Evolutionary conservation across 2,888 invertebrate genomes (phyloP).

Genomic region (Agapetus fuscipes): DNA sequence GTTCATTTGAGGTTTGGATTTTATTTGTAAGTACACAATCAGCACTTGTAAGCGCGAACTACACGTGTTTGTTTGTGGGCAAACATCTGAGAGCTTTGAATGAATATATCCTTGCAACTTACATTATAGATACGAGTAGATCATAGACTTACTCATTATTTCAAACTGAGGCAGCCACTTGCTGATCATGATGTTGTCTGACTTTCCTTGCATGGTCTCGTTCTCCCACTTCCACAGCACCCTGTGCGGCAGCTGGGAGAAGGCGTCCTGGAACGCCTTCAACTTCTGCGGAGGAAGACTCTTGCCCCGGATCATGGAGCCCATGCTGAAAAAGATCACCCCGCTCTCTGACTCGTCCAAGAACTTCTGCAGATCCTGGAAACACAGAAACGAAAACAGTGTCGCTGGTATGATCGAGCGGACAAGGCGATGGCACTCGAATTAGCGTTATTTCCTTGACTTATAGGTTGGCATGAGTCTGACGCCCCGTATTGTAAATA

Average conservation of each 20-base stretch:
- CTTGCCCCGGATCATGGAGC: conserved; percentile 56
- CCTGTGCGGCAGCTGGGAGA: conserved; percentile 46
- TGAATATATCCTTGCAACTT: not conserved
- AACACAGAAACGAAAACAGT: conserved; percentile 20
- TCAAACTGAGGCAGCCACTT: conserved; percentile 68
- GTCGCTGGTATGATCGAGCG: too few relatives aligned
- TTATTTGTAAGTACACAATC: too few relatives aligned
- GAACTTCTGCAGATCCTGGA: conserved; percentile 46
- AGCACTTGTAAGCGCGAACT: too few relatives aligned
- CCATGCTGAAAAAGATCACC: conserved; percentile 61
- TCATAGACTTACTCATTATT: conserved; percentile 56
- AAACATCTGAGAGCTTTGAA: too few relatives aligned
- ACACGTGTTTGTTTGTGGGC: too few relatives aligned
- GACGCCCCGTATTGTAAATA: too few relatives aligned
- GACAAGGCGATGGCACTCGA: too few relatives aligned
- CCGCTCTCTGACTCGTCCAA: conserved; percentile 52
- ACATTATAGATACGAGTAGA: too few relatives aligned
- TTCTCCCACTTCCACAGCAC: conserved; percentile 67
- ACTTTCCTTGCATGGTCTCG: conserved; percentile 46
- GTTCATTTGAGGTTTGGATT: too few relatives aligned
- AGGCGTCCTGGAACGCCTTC: conserved; percentile 46
- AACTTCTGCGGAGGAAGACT: conserved; percentile 47
- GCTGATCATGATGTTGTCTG: conserved; percentile 51
- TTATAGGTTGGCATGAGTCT: too few relatives aligned
- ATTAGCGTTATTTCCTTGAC: too few relatives aligned